Conservation (phyloP, 2,797 vertebrate genomes). For the Gambusia yucatana region DNA sequence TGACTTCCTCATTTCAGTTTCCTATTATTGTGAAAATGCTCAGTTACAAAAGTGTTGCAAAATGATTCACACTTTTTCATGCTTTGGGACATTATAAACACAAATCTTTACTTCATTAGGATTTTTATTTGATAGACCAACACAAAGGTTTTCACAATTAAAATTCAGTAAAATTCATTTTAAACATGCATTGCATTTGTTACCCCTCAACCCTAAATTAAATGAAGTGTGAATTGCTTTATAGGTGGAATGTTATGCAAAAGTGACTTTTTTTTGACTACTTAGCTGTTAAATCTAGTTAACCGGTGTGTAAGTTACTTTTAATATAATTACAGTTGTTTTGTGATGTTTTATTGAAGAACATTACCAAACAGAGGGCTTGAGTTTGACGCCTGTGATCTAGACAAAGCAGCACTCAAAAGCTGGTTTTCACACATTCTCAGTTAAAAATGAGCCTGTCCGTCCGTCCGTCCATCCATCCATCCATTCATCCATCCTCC, state of each 20-base stretch:
- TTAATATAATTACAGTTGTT: background rate
- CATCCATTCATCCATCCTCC: too few relatives aligned
- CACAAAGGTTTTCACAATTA: background rate
- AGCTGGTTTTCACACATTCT: too few relatives aligned
- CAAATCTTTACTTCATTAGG: background rate
- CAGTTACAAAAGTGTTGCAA: constrained; percentile 39
- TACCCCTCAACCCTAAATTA: background rate
- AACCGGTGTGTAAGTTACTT: background rate
- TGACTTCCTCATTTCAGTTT: constrained; percentile 46
- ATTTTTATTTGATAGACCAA: background rate
- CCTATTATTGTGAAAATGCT: constrained; percentile 43
- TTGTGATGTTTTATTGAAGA: background rate
- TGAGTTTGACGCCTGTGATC: too few relatives aligned
- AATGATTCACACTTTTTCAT: background rate
- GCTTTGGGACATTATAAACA: background rate
- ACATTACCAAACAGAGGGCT: background rate
- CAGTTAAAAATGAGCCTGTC: too few relatives aligned
- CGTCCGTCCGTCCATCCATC: background rate
- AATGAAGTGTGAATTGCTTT: background rate
- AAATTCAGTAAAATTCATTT: background rate
- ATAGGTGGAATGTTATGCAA: background rate
- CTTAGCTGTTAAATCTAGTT: background rate
- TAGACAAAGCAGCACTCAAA: too few relatives aligned
- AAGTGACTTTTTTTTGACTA: background rate
- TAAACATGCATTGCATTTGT: background rate